phyloP scores from a whole-genome alignment of 2,888 invertebrate genomes.

The Meganola albula region DNA sequence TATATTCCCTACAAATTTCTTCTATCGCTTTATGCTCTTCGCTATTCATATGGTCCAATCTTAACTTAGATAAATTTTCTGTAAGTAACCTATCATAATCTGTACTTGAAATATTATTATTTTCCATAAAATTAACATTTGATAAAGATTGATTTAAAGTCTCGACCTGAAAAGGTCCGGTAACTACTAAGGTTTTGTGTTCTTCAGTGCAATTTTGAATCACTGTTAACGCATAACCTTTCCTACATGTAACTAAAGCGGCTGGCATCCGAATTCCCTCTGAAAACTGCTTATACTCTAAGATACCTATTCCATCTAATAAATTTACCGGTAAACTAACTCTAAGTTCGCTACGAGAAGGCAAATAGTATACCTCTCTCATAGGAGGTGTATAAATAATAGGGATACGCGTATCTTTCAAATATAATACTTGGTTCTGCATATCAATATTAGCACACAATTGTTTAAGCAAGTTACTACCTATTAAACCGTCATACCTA shows the following conservation, averaged over 20 bases:
- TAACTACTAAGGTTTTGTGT: not conserved
- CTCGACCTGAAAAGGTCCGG: not conserved
- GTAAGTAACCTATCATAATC: not conserved
- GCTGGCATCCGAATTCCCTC: not conserved
- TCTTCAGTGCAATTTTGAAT: not conserved
- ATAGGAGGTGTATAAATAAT: slow-evolving; percentile 1
- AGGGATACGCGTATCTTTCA: not conserved
- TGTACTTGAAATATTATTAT: too few species aligned
- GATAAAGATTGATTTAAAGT: not conserved
- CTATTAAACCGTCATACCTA: slow-evolving; percentile 18
- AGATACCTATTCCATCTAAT: not conserved
- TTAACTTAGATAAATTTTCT: slow-evolving; percentile 11
- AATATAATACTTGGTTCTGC: not conserved
- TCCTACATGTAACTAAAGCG: slow-evolving; percentile 6
- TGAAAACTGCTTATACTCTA: not conserved
- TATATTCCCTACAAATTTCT: slow-evolving; percentile 22
- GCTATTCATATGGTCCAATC: slow-evolving; percentile 21
- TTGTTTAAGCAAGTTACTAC: slow-evolving; percentile 15
- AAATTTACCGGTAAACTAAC: not conserved
- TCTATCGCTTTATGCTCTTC: slow-evolving; percentile 23
- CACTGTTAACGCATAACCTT: not conserved
- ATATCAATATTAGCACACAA: slow-evolving; percentile 17
- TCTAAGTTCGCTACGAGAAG: not conserved
- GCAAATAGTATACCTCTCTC: not conserved
- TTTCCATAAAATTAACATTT: not conserved